Evolutionary conservation across 2,888 invertebrate genomes (phyloP).

Genomic region (Lochmaea capreae): DNA sequence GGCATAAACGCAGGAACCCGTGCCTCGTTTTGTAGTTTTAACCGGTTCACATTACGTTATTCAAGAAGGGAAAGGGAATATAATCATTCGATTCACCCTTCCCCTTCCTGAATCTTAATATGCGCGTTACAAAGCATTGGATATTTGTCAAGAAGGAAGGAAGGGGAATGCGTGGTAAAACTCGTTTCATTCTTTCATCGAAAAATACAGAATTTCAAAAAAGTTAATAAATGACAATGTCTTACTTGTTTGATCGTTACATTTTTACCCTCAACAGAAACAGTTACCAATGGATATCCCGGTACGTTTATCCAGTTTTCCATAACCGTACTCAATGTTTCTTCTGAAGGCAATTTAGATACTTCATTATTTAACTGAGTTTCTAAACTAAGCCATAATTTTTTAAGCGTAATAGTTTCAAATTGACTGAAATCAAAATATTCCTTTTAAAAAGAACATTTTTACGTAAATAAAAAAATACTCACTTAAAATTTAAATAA

Average conservation of each 20-base stretch:
- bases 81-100: too few species aligned
- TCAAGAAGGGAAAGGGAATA: too few species aligned
- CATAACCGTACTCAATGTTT: conserved; percentile 40
- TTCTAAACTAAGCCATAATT: conserved; percentile 41
- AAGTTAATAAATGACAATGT: too few species aligned
- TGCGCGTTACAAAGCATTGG: too few species aligned
- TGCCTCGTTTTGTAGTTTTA: too few species aligned
- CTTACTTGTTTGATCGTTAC: conserved; percentile 47
- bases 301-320: conserved; percentile 44
- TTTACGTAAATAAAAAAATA: conserved; percentile 1
- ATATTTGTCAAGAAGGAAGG: too few species aligned
- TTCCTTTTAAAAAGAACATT: neutral
- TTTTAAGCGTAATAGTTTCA: conserved; percentile 28
- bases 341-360: conserved; percentile 27
- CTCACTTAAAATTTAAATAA: conserved; percentile 48
- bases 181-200: too few species aligned
- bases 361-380: conserved; percentile 58
- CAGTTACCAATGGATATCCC: conserved; percentile 48
- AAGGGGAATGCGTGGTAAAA: too few species aligned
- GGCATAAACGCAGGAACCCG: too few species aligned
- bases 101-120: too few species aligned
- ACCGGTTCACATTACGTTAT: too few species aligned
- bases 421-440: conserved; percentile 34
- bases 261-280: conserved; percentile 50
- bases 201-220: too few species aligned